Conservation (phyloP, 2,113 vertebrate species). For the Corvus moneduloides region DNA sequence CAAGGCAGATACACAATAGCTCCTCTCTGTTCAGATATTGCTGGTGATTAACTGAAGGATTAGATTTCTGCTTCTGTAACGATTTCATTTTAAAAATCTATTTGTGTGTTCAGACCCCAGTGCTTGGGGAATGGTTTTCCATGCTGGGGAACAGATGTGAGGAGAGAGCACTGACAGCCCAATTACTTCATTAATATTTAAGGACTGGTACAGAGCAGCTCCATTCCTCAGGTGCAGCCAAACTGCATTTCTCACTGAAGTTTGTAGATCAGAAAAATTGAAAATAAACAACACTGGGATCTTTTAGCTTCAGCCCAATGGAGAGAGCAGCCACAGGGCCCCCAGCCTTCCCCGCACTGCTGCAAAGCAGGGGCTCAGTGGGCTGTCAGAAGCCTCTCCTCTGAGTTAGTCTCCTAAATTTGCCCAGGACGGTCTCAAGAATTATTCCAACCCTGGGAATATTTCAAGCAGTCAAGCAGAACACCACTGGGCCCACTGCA, state of each 20-base stretch:
- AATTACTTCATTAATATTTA: background rate
- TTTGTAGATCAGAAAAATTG: background rate
- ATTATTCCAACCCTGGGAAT: background rate
- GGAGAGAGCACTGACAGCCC: background rate
- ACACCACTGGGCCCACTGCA: accelerated
- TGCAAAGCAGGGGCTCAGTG: background rate
- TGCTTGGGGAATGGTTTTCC: background rate
- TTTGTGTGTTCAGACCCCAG: background rate
- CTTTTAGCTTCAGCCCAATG: background rate
- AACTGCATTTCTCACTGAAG: background rate
- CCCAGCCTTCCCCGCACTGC: background rate
- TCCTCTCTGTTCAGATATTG: background rate
- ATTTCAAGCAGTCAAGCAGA: background rate
- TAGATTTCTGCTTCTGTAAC: conserved; percentile 1
- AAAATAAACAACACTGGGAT: background rate
- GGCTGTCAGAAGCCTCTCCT: background rate
- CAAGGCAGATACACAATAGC: background rate
- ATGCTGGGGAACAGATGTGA: background rate
- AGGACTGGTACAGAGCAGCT: background rate
- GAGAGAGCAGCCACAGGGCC: background rate
- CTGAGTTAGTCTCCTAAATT: background rate
- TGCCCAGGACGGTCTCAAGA: background rate
- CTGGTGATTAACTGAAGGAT: conserved; percentile 25
- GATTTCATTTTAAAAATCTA: background rate
- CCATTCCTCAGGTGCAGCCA: background rate